These are phyloP conservation scores for Drosophila nr. medialis DNA, from an alignment of 2,888 invertebrate species.

Conservation along the genomic window DNA sequence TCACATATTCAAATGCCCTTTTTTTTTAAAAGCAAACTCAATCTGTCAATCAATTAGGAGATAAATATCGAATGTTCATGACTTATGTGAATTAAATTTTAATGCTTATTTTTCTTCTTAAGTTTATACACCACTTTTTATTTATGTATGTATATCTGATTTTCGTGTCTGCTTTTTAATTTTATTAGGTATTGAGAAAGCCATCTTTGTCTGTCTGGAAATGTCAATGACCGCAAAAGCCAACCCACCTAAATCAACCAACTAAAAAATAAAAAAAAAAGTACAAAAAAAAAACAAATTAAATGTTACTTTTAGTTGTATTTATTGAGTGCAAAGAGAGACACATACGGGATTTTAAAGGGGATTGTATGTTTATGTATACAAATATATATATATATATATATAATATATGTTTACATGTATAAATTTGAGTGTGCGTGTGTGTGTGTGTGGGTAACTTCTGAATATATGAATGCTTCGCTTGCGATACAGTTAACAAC, in stretches of 20 bases:
- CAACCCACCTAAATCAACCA: neutral
- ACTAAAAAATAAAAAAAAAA: conserved; percentile 10
- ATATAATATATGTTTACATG: neutral
- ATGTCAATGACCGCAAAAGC: conserved; percentile 18
- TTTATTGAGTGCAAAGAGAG: conserved; percentile 18
- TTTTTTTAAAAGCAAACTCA: neutral
- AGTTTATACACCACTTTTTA: neutral
- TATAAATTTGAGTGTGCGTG: neutral
- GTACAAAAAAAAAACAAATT: conserved; percentile 6
- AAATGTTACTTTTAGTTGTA: conserved; percentile 22
- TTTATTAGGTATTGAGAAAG: no score
- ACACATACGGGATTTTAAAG: neutral
- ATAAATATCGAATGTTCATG: neutral
- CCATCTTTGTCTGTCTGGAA: neutral
- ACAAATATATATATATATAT: neutral
- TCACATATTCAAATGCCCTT: neutral
- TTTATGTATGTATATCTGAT: neutral
- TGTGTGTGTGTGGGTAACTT: conserved; percentile 20
- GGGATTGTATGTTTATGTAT: neutral
- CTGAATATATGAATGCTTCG: conserved; percentile 56
- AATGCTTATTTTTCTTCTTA: neutral
- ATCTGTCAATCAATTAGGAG: neutral
- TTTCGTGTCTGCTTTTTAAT: neutral
- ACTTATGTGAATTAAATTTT: neutral
- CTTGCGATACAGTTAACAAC: conserved; percentile 47